Percentiles rank a stretch among this genome's conserved stretches.
phyloP scores from a whole-genome alignment of 2,797 vertebrate genomes.

The Danio kyathit region DNA sequence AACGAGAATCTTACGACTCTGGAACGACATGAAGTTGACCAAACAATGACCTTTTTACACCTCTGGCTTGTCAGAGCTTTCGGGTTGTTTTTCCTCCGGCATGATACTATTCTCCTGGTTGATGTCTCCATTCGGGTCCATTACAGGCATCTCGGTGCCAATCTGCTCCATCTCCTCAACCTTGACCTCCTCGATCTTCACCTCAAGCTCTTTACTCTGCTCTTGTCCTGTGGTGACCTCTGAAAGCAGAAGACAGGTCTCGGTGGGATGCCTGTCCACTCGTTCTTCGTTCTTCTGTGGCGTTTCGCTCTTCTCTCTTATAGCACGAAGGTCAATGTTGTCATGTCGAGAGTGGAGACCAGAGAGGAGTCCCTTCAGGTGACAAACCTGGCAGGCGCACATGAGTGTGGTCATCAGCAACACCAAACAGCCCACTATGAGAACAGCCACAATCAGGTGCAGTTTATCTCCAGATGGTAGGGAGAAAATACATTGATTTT shows the following conservation, averaged over 20 bases:
- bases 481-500: fast-evolving
- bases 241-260: slow-evolving; percentile 63
- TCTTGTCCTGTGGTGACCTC: slow-evolving; percentile 46
- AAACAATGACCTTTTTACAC: background rate
- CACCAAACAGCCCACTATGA: slow-evolving; percentile 53
- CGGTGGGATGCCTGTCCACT: slow-evolving; percentile 42
- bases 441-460: background rate
- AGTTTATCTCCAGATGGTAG: fast-evolving
- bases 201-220: background rate
- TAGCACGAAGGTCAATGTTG: slow-evolving; percentile 38
- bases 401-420: slow-evolving; percentile 60
- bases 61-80: background rate
- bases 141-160: background rate
- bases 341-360: background rate
- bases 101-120: slow-evolving; percentile 15
- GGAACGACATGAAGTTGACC: too few relatives aligned
- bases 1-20: too few relatives aligned
- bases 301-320: background rate
- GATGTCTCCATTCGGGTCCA: slow-evolving; percentile 1
- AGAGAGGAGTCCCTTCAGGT: slow-evolving; percentile 49
- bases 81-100: background rate
- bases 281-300: background rate
- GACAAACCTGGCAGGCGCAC: slow-evolving; percentile 64
- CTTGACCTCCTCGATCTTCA: slow-evolving; percentile 9
- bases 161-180: background rate